Evolutionary conservation across 2,797 vertebrate genomes (phyloP).

Genomic region (Tragopan temminckii): DNA sequence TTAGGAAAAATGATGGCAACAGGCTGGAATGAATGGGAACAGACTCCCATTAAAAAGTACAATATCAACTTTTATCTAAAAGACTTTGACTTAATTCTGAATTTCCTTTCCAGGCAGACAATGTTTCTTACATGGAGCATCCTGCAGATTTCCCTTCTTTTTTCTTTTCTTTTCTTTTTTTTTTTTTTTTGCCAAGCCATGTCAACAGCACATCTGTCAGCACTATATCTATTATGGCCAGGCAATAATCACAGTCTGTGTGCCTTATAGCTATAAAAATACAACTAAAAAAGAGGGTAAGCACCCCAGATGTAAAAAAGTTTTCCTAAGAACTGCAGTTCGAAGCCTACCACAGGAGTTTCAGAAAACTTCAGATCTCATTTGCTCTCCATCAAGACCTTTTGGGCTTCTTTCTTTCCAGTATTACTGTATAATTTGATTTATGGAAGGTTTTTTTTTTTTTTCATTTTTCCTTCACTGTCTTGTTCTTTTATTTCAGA

Average conservation of each 20-base stretch:
- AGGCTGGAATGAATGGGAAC: background rate
- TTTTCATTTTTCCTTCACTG: accelerated
- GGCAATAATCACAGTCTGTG: background rate
- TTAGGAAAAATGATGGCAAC: background rate
- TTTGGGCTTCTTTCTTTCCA: background rate
- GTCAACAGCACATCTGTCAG: background rate
- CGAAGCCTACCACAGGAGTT: background rate
- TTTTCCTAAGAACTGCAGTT: background rate
- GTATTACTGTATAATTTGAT: background rate
- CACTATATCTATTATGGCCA: background rate
- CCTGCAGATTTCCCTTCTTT: background rate
- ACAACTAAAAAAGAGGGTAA: background rate
- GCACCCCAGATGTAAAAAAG: background rate
- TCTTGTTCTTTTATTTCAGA: accelerated
- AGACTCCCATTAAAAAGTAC: background rate
- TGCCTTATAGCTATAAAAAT: background rate
- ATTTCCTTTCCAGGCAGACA: background rate
- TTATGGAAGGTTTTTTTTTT: background rate
- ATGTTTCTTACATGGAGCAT: accelerated
- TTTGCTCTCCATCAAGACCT: background rate
- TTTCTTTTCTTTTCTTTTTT: background rate
- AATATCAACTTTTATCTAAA: background rate
- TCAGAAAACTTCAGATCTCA: background rate
- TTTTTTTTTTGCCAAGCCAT: background rate
- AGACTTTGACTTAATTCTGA: background rate